A percentile compares a stretch with the other conserved stretches of the same genome.
Evolutionary conservation across 1,140 invertebrate species (phyloP).

Genomic region (Wiebesia pumilae): DNA sequence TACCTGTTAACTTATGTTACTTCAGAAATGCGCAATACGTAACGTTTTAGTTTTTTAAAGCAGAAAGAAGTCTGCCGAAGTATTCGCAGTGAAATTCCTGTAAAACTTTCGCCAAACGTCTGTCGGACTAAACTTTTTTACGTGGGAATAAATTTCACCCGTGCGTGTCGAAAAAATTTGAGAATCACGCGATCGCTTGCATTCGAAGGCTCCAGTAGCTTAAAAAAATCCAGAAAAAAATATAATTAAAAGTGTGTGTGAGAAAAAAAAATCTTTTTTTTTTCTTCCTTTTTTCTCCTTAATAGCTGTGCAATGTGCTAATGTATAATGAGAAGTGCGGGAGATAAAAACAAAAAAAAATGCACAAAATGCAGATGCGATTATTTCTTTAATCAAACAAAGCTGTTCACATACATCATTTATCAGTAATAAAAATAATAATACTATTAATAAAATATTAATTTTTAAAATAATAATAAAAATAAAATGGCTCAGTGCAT

Average conservation of each 20-base stretch:
- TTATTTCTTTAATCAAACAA: conserved; percentile 45
- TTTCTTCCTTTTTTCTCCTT: background rate
- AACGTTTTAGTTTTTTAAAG: background rate
- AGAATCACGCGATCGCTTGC: conserved; percentile 54
- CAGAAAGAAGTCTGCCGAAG: background rate
- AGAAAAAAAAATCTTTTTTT: too few relatives aligned
- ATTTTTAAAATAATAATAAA: conserved; percentile 24
- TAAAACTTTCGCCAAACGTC: background rate
- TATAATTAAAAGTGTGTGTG: conserved; percentile 41
- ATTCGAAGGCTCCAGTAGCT: conserved; percentile 53
- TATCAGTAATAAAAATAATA: conserved; percentile 30
- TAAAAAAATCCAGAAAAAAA: conserved; percentile 55
- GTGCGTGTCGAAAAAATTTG: conserved; percentile 10
- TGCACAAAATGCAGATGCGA: conserved; percentile 40
- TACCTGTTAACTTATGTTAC: background rate
- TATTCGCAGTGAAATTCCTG: background rate
- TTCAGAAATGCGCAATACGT: background rate
- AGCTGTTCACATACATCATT: conserved; percentile 47
- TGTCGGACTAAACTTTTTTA: background rate
- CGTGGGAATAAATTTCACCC: background rate
- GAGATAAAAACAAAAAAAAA: conserved; percentile 44
- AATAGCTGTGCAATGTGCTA: conserved; percentile 42
- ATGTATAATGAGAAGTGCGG: conserved; percentile 45
- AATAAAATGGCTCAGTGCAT: conserved; percentile 37
- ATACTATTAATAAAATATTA: conserved; percentile 28